Evolutionary conservation across 2,113 vertebrate genomes (phyloP).

Genomic region (Nyctibius bracteatus): DNA sequence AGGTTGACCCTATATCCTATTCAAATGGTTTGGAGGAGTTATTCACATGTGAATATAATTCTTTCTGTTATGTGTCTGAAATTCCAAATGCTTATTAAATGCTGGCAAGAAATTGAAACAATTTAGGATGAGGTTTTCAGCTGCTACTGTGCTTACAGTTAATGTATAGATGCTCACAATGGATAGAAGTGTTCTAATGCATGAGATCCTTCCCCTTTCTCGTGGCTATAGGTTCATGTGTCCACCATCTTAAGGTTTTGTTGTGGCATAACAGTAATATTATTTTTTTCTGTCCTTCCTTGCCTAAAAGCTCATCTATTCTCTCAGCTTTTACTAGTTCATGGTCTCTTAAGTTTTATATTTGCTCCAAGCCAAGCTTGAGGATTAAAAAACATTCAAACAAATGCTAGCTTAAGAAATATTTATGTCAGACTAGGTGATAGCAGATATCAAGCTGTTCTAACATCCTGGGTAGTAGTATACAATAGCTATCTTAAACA

Average conservation of each 20-base stretch:
- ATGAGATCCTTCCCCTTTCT: background rate
- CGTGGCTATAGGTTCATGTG: rapidly evolving
- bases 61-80: background rate
- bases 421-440: background rate
- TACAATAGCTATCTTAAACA: background rate
- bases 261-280: background rate
- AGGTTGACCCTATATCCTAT: background rate
- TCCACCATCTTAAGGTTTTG: background rate
- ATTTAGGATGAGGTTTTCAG: background rate
- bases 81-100: background rate
- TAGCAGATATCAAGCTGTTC: background rate
- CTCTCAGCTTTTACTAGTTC: background rate
- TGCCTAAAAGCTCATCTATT: background rate
- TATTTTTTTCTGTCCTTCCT: background rate
- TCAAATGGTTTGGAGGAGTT: background rate
- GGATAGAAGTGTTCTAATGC: background rate
- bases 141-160: background rate
- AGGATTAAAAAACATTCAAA: background rate
- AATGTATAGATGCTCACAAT: background rate
- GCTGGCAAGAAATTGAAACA: background rate
- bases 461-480: background rate
- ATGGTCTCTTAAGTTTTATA: background rate
- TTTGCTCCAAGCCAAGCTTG: background rate
- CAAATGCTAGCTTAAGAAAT: background rate
- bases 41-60: background rate